Conservation (phyloP, 1,140 invertebrate species). For the Hyphantria cunea region DNA sequence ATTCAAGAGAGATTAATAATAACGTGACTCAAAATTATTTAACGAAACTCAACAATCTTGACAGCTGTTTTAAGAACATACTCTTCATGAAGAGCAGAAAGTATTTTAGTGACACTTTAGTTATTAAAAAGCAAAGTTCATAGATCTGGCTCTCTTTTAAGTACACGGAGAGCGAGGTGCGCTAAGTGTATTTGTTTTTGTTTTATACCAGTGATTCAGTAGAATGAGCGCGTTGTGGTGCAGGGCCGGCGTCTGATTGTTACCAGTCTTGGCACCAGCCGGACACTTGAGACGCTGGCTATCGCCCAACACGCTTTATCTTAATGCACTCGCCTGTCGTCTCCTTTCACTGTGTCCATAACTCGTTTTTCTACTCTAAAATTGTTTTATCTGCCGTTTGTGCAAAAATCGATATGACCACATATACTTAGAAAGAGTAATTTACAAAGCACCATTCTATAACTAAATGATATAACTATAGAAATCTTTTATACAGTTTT, state of each 20-base stretch:
- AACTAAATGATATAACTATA: slow-evolving; percentile 42
- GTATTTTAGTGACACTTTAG: neutral
- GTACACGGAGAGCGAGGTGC: too few relatives aligned
- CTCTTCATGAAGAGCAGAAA: slow-evolving; percentile 2
- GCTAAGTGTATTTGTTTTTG: too few relatives aligned
- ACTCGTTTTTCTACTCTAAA: slow-evolving; percentile 60
- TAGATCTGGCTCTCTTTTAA: too few relatives aligned
- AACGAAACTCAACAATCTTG: slow-evolving; percentile 30
- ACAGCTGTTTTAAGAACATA: slow-evolving; percentile 34
- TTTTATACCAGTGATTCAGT: too few relatives aligned
- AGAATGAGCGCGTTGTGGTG: neutral
- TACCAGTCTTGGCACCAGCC: slow-evolving; percentile 50
- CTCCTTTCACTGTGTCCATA: slow-evolving; percentile 57
- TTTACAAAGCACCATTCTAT: neutral
- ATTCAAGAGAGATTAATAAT: slow-evolving; percentile 38
- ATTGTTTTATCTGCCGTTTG: slow-evolving; percentile 49
- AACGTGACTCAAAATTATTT: slow-evolving; percentile 37
- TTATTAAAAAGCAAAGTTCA: too few relatives aligned
- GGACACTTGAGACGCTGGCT: slow-evolving; percentile 73
- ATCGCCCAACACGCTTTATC: slow-evolving; percentile 69
- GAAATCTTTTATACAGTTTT: slow-evolving; percentile 41
- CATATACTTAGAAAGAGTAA: too few relatives aligned
- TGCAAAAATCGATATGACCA: neutral
- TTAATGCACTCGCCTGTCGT: slow-evolving; percentile 70
- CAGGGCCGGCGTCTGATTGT: slow-evolving; percentile 17